These are phyloP conservation scores for Nothoprocta perdicaria DNA, from an alignment of 2,113 vertebrate genomes.

Conservation along the genomic window DNA sequence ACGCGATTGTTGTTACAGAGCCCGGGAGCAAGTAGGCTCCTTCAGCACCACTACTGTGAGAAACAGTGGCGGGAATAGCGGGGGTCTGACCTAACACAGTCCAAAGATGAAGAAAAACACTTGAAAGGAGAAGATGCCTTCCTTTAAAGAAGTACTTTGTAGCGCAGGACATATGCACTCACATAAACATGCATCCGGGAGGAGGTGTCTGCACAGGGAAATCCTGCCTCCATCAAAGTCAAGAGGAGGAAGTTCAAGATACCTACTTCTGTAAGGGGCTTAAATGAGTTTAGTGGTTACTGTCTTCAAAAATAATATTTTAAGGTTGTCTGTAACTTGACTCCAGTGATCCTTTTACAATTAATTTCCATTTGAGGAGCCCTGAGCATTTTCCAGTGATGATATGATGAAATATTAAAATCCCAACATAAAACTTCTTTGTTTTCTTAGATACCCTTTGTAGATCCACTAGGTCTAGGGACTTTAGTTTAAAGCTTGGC, in stretches of 20 bases:
- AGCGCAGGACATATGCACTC: neutral
- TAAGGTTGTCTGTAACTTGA: slow-evolving; percentile 21
- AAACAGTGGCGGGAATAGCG: neutral
- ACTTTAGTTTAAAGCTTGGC: neutral
- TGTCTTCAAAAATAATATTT: slow-evolving; percentile 23
- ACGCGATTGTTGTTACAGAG: slow-evolving; percentile 64
- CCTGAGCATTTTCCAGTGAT: neutral
- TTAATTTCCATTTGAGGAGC: slow-evolving; percentile 13
- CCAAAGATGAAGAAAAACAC: slow-evolving; percentile 3
- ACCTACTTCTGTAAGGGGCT: neutral
- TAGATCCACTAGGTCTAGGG: neutral
- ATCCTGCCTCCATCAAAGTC: slow-evolving; percentile 32
- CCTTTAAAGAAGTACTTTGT: slow-evolving; percentile 13
- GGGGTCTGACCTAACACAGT: neutral
- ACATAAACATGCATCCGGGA: neutral
- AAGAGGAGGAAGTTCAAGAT: neutral
- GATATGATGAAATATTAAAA: neutral
- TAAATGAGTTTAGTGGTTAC: neutral
- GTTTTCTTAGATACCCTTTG: neutral
- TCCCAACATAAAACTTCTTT: neutral
- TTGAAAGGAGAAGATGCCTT: slow-evolving; percentile 19
- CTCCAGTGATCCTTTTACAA: neutral
- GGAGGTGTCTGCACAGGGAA: neutral
- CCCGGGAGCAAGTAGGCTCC: slow-evolving; percentile 17
- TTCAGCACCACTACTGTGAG: slow-evolving; percentile 44